phyloP scores from a whole-genome alignment of 2,113 vertebrate species.

The Cyanocitta stelleri region DNA sequence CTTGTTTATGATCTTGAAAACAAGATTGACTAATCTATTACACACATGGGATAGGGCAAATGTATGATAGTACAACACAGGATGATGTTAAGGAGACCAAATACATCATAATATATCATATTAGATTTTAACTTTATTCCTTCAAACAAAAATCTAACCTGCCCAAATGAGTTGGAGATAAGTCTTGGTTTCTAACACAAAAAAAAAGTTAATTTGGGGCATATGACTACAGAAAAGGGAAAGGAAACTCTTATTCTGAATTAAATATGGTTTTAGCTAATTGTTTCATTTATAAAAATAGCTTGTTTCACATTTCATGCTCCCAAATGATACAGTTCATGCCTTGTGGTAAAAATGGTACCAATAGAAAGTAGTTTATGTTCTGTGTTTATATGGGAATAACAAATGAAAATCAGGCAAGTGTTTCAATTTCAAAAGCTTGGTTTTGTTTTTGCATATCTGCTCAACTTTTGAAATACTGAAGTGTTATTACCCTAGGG shows the following conservation, averaged over 20 bases:
- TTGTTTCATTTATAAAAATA: constrained; percentile 4
- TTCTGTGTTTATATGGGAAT: neutral
- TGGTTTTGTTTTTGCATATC: constrained; percentile 22
- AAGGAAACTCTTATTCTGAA: neutral
- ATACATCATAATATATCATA: neutral
- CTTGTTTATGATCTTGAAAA: neutral
- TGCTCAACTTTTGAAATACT: constrained; percentile 47
- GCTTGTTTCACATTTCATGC: constrained; percentile 38
- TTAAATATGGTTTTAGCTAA: neutral
- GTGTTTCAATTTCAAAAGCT: constrained; percentile 42
- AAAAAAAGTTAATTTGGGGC: neutral
- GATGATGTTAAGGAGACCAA: neutral
- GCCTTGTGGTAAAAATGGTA: constrained; percentile 11
- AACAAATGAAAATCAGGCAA: constrained; percentile 61
- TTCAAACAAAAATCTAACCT: neutral
- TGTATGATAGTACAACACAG: neutral
- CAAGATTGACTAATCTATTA: neutral
- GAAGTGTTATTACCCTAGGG: neutral
- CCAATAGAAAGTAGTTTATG: constrained; percentile 39
- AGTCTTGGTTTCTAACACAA: neutral
- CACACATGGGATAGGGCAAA: neutral
- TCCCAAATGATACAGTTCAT: neutral
- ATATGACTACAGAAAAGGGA: neutral
- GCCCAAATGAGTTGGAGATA: neutral
- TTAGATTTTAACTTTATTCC: neutral